phyloP scores from a whole-genome alignment of 2,888 invertebrate species.

The Corbicula japonica region DNA sequence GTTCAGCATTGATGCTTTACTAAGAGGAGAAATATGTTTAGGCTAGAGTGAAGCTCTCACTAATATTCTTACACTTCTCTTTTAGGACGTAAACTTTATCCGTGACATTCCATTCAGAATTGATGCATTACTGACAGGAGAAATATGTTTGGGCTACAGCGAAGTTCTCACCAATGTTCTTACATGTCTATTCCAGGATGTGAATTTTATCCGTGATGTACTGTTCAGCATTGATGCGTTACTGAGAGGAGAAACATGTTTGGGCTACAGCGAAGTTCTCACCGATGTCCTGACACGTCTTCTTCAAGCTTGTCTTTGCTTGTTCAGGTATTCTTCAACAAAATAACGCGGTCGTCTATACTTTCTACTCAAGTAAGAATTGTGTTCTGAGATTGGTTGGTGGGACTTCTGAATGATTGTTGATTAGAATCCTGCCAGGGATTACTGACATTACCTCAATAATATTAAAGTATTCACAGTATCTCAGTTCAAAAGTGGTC shows the following conservation, averaged over 20 bases:
- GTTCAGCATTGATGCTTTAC: too few species aligned
- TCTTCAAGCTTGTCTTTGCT: slow-evolving; percentile 33
- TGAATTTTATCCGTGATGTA: slow-evolving; percentile 46
- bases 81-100: slow-evolving; percentile 54
- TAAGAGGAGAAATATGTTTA: too few species aligned
- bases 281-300: slow-evolving; percentile 24
- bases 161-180: slow-evolving; percentile 22
- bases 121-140: slow-evolving; percentile 48
- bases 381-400: not conserved
- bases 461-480: too few species aligned
- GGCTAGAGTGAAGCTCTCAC: too few species aligned
- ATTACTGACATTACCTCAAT: too few species aligned
- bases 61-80: not conserved
- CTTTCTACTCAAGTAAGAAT: too few species aligned
- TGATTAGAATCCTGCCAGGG: too few species aligned
- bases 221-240: slow-evolving; percentile 54
- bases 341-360: too few species aligned
- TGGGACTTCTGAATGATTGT: too few species aligned
- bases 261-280: slow-evolving; percentile 23
- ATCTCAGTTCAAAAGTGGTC: too few species aligned
- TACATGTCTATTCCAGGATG: slow-evolving; percentile 42
- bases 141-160: slow-evolving; percentile 32
- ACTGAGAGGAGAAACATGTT: slow-evolving; percentile 43
- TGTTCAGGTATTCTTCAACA: slow-evolving; percentile 54
- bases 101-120: slow-evolving; percentile 50